Evolutionary conservation across 2,888 invertebrate species (phyloP).

Genomic region (Aphrophora alni): DNA sequence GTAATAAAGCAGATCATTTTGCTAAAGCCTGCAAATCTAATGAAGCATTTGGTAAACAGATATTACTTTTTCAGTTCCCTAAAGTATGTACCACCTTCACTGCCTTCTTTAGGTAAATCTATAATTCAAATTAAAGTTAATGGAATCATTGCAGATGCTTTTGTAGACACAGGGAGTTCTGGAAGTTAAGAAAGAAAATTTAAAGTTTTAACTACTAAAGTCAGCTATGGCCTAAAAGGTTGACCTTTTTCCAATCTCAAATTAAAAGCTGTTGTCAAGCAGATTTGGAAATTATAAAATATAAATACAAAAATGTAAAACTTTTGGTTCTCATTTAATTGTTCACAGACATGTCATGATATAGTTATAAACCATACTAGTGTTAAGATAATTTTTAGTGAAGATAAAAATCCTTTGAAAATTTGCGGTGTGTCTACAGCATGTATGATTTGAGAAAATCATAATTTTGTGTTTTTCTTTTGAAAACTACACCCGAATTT

Average conservation of each 20-base stretch:
- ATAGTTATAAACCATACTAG: too few relatives aligned
- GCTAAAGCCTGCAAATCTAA: not conserved
- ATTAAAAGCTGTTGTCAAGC: not conserved
- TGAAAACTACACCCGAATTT: too few relatives aligned
- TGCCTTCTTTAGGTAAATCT: not conserved
- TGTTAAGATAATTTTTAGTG: too few relatives aligned
- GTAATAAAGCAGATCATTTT: too few relatives aligned
- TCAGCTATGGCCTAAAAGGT: not conserved
- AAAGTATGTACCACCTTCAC: not conserved
- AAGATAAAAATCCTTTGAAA: too few relatives aligned
- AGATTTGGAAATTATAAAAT: not conserved
- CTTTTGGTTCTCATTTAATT: not conserved
- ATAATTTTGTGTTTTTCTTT: too few relatives aligned
- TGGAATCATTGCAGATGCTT: not conserved
- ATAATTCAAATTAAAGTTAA: not conserved
- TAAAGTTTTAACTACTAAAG: not conserved
- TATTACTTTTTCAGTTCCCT: not conserved
- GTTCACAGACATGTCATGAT: not conserved
- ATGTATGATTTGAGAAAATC: too few relatives aligned
- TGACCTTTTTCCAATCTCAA: not conserved
- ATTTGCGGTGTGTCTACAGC: too few relatives aligned
- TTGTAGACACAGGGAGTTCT: not conserved
- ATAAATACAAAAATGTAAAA: not conserved
- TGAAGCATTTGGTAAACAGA: not conserved
- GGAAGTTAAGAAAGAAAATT: not conserved